Conservation (phyloP, 2,113 vertebrate species). For the Pandion haliaetus region DNA sequence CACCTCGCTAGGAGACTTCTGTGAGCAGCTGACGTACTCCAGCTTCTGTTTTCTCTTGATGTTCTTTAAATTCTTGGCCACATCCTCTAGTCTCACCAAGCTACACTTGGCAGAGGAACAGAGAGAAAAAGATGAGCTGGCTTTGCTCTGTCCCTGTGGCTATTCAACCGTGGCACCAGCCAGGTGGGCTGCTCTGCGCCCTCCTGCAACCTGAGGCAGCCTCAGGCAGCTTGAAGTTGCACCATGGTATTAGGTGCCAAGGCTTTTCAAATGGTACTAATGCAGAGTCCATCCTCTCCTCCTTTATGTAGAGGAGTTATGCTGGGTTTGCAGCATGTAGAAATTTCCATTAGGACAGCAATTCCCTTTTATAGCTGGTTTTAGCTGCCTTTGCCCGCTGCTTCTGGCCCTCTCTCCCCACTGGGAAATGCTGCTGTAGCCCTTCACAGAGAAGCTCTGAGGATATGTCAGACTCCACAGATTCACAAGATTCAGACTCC, state of each 20-base stretch:
- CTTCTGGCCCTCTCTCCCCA: background rate
- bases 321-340: background rate
- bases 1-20: background rate
- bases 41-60: constrained; percentile 42
- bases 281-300: background rate
- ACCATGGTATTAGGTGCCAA: background rate
- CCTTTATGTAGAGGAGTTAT: background rate
- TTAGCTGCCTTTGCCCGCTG: background rate
- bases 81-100: constrained; percentile 24
- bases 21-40: constrained; percentile 17
- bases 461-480: background rate
- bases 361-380: background rate
- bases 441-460: background rate
- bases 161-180: background rate
- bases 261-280: background rate
- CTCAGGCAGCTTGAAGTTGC: background rate
- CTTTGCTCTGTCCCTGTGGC: background rate
- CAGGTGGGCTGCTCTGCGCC: background rate
- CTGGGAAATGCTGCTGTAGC: background rate
- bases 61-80: constrained; percentile 35
- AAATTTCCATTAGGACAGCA: background rate
- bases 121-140: background rate
- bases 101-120: constrained; percentile 46
- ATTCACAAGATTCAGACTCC: background rate
- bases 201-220: background rate